Evolutionary conservation across 2,888 invertebrate species (phyloP).

Genomic region (Archips xylosteana): DNA sequence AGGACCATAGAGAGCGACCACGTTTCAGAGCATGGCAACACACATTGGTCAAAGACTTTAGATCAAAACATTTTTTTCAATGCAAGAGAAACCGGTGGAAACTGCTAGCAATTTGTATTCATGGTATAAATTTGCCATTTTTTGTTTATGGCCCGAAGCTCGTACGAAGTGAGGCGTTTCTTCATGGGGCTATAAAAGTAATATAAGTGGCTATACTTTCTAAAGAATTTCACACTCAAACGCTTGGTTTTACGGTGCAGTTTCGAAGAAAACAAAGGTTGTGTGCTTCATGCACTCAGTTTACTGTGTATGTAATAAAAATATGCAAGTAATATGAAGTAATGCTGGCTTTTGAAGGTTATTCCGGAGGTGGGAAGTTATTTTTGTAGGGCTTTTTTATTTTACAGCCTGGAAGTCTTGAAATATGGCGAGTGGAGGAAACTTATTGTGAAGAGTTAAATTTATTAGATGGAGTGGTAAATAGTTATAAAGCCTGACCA

Average conservation of each 20-base stretch:
- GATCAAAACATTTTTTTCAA: too few relatives aligned
- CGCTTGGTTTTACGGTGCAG: neutral
- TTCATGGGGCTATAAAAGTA: conserved; percentile 36
- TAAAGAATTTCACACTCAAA: neutral
- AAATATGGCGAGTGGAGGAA: neutral
- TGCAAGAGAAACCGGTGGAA: neutral
- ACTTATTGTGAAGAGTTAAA: neutral
- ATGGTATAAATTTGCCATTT: conserved; percentile 39
- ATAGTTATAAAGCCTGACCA: too few relatives aligned
- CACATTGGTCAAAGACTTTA: too few relatives aligned
- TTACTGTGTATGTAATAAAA: conserved; percentile 35
- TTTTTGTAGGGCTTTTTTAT: conserved; percentile 18
- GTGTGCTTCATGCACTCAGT: conserved; percentile 21
- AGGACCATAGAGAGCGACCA: too few relatives aligned
- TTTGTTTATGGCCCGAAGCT: conserved; percentile 35
- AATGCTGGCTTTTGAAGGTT: conserved; percentile 26
- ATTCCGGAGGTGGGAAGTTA: conserved; percentile 17
- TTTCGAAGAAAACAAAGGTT: neutral
- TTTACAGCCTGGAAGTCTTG: conserved; percentile 8
- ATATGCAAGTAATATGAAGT: conserved; percentile 42
- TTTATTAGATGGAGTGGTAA: neutral
- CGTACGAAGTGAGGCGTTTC: conserved; percentile 26
- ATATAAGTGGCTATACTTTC: conserved; percentile 4
- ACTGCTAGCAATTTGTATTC: conserved; percentile 6
- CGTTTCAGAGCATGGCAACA: too few relatives aligned